Base-by-base conservation (phyloP, 2,888 invertebrate species). In the Lithosia quadra region DNA sequence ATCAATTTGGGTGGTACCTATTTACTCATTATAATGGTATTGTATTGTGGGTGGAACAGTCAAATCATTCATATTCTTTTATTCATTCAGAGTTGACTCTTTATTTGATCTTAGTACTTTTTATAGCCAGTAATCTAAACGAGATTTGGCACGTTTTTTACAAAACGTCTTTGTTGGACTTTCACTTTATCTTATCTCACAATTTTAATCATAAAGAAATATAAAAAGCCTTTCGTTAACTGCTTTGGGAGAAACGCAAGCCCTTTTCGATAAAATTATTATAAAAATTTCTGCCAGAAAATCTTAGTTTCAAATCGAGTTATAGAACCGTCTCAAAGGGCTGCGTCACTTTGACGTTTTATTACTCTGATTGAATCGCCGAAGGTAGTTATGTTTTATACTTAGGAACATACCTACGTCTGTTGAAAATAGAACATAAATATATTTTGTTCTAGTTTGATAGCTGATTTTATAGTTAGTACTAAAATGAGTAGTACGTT, bases 261-360 rank as follows among this genome's bases (percentile, higher is more conserved):
- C 22, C 56, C 57, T 62, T 22, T 28, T 55, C 28, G 53, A 68
- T 58, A 39, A 15, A 58, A 63, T 53, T 57, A 28, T 65, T 63
- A 72, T 74, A 81, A 78, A 79, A 76, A 62, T 60, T 71, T 71
- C 71, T 60, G 65, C 13, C 69, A 65, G 67, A 72, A 70, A 72
- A 67, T 55, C 72, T 74, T 79, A 79, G 72, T 72, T 79, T 72
- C 76, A 76, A 79, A 86, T 85, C 82, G 85, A 84, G 84, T 85
- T 84, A 82, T 82, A 76, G 36, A 36, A 18, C 36, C 71, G 76
- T 78, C 70, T 78, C 78, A 79, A 83, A 82, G 78, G 84, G 68
- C 68, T 59, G 34, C 57, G 66, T 62, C 68, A 65, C 83, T 84
- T 83, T 79, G 80, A 78, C 76, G 74, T 84, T 85, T 75, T 78